Base-by-base conservation (phyloP, 2,113 vertebrate species). In the Coptodon bakossiorum region DNA sequence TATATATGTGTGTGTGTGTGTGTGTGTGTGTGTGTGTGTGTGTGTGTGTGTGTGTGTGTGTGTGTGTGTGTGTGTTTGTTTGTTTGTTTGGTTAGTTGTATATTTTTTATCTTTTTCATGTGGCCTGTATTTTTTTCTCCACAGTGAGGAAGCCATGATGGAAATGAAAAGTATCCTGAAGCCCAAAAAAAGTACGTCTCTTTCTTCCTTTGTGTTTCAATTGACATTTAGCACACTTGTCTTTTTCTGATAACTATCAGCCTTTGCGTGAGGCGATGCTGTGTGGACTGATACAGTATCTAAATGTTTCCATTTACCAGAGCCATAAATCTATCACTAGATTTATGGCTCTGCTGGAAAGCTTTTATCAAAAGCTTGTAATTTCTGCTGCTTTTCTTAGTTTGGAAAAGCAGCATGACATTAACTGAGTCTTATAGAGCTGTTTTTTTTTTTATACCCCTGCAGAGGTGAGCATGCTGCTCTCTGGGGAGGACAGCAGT, bases 81-180 rank as follows among this genome's bases (percentile, higher is more conserved):
- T 52, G 19, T n/a, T 1, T 29, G 7, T 59, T 0, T 61, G 57
- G 19, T 61, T 63, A 34, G 29, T 34, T 34, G 16, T 34, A 7
- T 81, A 3, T 38, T 66, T 83, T 85, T 16, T 1, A 29, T 29
- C 3, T 2, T 50, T 1, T 80, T 66, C 1, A 61, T 56, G 63
- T 17, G 10, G n/a, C 1, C 2, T 73, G 19, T 40, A n/a, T 1
- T 63, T 7, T 88, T 19, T 6, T 71, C 16, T 68, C 50, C 5
- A 59, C 78, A 93, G 83, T 34, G 13, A 73, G 19, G 22, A 73
- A 43, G 6, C 27, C 61, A 9, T 4, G 31, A 86, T 92, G 34
- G 89, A 92, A 40, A 91, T 94, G 89, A 96, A 96, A 80, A 86
- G 95, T 17, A 96, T 96, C 86, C 83, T 96, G 80, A 97, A 96